phyloP scores from a whole-genome alignment of 2,888 invertebrate genomes.

The Melitaea athalia region DNA sequence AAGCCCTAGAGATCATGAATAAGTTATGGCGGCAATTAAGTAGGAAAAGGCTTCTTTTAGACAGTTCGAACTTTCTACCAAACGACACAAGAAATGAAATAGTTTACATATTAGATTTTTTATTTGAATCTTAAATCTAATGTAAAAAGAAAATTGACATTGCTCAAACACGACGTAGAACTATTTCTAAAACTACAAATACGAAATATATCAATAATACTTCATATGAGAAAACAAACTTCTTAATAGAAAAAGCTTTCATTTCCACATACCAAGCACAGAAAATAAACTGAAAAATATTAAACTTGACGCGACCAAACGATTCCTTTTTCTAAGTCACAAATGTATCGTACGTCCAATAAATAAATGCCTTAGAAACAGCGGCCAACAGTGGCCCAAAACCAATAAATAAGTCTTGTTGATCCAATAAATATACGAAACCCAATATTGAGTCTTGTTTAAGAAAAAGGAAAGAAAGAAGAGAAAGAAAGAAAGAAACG shows the following conservation, averaged over 20 bases:
- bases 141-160: too few species aligned
- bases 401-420: constrained; percentile 19
- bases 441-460: constrained; percentile 17
- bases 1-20: constrained; percentile 22
- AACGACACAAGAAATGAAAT: neutral
- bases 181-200: too few species aligned
- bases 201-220: too few species aligned
- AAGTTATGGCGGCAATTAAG: constrained; percentile 22
- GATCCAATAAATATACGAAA: constrained; percentile 10
- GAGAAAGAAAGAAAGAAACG: too few species aligned
- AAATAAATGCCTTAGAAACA: constrained; percentile 14
- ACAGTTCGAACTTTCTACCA: neutral
- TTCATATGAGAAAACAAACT: too few species aligned
- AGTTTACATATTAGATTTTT: neutral
- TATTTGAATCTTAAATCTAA: too few species aligned
- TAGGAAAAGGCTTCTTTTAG: neutral
- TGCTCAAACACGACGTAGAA: too few species aligned
- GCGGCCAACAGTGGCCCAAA: constrained; percentile 2
- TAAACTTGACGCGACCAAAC: neutral
- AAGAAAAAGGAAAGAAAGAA: neutral
- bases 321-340: neutral
- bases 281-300: neutral
- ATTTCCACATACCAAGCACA: neutral
- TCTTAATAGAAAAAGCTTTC: too few species aligned
- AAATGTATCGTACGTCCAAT: neutral